Conservation (phyloP, 2,888 invertebrate species). For the Drosophila hamatofila region DNA sequence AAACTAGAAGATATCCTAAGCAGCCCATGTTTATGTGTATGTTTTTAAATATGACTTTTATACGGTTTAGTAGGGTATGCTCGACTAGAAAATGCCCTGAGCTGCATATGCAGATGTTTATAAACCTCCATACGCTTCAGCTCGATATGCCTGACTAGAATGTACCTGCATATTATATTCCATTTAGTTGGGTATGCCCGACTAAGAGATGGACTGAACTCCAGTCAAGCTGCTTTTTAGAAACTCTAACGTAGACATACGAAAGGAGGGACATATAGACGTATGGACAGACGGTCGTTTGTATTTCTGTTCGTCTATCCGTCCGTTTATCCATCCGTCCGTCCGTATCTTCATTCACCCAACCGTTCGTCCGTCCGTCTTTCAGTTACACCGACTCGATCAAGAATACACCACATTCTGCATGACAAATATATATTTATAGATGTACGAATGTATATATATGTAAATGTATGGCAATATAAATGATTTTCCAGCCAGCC, state of each 20-base stretch:
- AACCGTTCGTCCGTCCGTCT: not conserved
- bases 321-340: not conserved
- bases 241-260: too few species aligned
- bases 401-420: not conserved
- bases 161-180: too few species aligned
- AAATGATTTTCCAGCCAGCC: not conserved
- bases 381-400: too few species aligned
- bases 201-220: too few species aligned
- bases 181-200: too few species aligned
- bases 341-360: too few species aligned
- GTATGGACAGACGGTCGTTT: too few species aligned
- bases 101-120: not conserved
- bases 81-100: not conserved
- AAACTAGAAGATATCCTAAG: too few species aligned
- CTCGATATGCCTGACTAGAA: not conserved
- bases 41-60: too few species aligned
- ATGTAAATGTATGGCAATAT: not conserved
- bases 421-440: slow-evolving; percentile 2
- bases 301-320: not conserved
- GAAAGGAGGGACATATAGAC: too few species aligned
- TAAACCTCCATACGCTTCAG: not conserved
- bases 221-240: too few species aligned
- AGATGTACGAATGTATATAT: slow-evolving; percentile 3
- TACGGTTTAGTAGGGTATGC: too few species aligned
- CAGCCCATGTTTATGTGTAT: not conserved